Conservation (phyloP, 2,888 invertebrate species). For the Apantesis nais region DNA sequence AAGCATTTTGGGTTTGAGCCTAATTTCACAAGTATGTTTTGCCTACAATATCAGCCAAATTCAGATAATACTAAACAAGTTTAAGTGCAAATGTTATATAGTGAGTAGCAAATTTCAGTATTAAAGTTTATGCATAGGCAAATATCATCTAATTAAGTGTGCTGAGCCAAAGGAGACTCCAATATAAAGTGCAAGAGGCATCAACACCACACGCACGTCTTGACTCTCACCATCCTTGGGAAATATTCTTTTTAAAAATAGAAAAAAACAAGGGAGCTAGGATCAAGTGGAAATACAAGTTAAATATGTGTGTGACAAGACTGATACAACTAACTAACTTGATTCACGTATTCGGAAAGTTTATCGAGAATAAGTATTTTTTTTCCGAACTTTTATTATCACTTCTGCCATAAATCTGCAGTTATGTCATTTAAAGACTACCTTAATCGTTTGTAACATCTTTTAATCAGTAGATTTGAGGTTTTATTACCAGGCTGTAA, state of each 20-base stretch:
- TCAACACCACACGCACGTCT: too few relatives aligned
- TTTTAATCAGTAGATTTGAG: conserved; percentile 20
- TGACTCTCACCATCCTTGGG: too few relatives aligned
- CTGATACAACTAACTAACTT: too few relatives aligned
- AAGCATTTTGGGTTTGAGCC: conserved; percentile 30
- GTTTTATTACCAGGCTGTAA: conserved; percentile 17
- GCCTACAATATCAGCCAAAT: conserved; percentile 18
- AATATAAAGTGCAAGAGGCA: too few relatives aligned
- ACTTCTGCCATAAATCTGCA: conserved; percentile 8
- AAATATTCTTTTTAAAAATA: too few relatives aligned
- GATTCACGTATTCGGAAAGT: not conserved
- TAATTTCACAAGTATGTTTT: conserved; percentile 14
- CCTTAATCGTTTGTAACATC: conserved; percentile 21
- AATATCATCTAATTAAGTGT: too few relatives aligned
- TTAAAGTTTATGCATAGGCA: not conserved
- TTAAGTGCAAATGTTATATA: conserved; percentile 1
- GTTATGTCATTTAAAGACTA: conserved; percentile 13
- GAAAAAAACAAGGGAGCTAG: too few relatives aligned
- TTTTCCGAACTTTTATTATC: conserved; percentile 18
- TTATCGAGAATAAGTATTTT: not conserved
- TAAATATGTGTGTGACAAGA: too few relatives aligned
- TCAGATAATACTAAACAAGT: conserved; percentile 2
- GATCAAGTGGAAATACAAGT: too few relatives aligned
- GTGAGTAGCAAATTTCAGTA: too few relatives aligned
- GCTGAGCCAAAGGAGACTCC: too few relatives aligned